Evolutionary conservation across 2,797 vertebrate genomes (phyloP), one percentile per base, ranked within the genome.

Genomic region (Lithobates pipiens): DNA sequence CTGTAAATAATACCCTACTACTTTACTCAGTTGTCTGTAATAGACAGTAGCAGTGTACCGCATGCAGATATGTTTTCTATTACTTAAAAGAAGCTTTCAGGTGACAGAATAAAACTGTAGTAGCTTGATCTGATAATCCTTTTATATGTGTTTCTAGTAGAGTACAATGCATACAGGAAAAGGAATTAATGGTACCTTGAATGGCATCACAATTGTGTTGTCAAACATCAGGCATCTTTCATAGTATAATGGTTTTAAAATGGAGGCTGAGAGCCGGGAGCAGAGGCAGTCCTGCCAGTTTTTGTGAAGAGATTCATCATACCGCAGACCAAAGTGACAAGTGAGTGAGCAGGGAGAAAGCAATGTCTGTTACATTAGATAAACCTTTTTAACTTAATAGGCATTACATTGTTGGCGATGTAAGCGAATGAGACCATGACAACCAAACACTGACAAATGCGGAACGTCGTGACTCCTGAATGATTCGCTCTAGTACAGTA

Each of bases 301-400:
- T 78, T 63, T 68, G 72, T 75, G 81, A 83, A 83, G 36, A 83
- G 71, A 75, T 83, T 83, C 71, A 83, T 83, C 81, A 75, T 75
- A 76, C 72, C 34, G 72, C 29, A 76, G 68, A 83, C 81, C 72
- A 83, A 75, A 83, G 72, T 83, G 81, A 83, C 81, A 83, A 83
- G 57, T 83, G 81, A 83, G 81, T 46, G 72, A 75, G 57, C 80
- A 75, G 72, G 21, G 61, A 67, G 71, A 32, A 61, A 36, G 39
- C 25, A 57, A 46, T 68, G 81, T 68, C 81, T 83, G 81, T 68
- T 76, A 83, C 81, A 34, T 75, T 74, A 50, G 81, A 83, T 83
- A 83, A 83, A 83, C 80, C 80, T 34, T 46, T 83, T 83, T 67
- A 83, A 83, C 36, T 75, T 83, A 83, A 83, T 75, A 83, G 71